These are phyloP conservation scores for Chymomyza costata DNA, from an alignment of 1,140 invertebrate species.

Conservation along the genomic window DNA sequence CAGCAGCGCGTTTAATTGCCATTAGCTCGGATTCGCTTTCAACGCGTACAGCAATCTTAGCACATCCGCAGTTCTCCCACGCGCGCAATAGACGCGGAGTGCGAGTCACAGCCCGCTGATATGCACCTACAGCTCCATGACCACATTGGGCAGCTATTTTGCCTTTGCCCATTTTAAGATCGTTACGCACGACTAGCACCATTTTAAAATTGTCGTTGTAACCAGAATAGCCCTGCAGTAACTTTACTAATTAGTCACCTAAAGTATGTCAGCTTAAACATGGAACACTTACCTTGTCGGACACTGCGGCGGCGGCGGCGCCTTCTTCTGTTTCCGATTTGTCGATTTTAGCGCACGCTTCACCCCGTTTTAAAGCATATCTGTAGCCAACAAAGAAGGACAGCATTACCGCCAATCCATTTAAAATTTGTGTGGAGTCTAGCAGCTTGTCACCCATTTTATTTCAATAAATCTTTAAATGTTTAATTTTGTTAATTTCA, in stretches of 20 bases:
- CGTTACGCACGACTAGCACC: constrained; percentile 90
- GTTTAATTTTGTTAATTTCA: constrained; percentile 9
- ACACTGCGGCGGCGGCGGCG: constrained; percentile 18
- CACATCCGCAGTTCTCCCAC: constrained; percentile 88
- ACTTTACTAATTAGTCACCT: not conserved
- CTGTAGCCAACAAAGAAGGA: constrained; percentile 74
- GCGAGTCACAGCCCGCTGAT: constrained; percentile 80
- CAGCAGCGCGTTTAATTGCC: constrained; percentile 82
- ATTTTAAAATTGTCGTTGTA: constrained; percentile 82
- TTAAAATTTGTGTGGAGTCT: constrained; percentile 68
- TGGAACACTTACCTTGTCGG: constrained; percentile 38
- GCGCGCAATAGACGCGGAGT: constrained; percentile 80
- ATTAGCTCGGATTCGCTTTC: constrained; percentile 82
- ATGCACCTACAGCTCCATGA: constrained; percentile 90
- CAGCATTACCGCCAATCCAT: constrained; percentile 70
- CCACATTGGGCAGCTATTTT: constrained; percentile 95
- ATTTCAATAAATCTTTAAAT: constrained; percentile 30
- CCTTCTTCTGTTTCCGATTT: constrained; percentile 14
- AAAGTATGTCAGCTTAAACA: not conserved
- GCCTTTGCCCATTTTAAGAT: constrained; percentile 95
- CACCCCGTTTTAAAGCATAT: constrained; percentile 62
- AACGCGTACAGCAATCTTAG: constrained; percentile 87
- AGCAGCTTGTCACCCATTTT: constrained; percentile 67
- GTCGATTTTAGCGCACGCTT: constrained; percentile 40
- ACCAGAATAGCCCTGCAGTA: constrained; percentile 46